These are phyloP conservation scores for Harpalus rufipes DNA, from an alignment of 2,888 invertebrate genomes.

Conservation along the genomic window DNA sequence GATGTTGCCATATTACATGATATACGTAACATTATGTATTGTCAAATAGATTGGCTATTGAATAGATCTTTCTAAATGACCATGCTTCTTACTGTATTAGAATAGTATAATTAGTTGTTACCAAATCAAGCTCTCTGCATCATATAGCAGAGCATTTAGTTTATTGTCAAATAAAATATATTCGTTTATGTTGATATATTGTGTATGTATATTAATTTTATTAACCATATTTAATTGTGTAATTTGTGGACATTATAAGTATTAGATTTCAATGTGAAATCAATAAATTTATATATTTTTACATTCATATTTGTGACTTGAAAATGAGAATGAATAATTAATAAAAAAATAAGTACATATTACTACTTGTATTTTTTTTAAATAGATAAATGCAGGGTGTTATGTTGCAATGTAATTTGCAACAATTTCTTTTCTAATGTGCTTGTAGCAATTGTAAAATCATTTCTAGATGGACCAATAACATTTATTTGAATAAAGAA, in stretches of 20 bases:
- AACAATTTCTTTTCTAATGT: no score
- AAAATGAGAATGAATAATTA: constrained; percentile 19
- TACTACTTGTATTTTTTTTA: neutral
- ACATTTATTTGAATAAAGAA: no score
- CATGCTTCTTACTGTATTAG: constrained; percentile 41
- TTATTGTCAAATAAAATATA: constrained; percentile 45
- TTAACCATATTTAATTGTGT: constrained; percentile 58
- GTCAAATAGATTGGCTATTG: constrained; percentile 43
- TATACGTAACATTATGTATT: constrained; percentile 50
- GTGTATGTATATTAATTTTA: constrained; percentile 57
- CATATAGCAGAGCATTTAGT: constrained; percentile 34
- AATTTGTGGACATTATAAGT: constrained; percentile 55
- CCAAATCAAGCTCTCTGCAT: constrained; percentile 25
- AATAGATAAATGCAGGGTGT: neutral
- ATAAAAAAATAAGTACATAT: neutral
- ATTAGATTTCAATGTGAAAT: constrained; percentile 64
- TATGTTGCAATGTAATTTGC: no score
- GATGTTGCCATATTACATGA: constrained; percentile 4
- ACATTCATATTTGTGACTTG: constrained; percentile 43
- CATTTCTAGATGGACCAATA: no score
- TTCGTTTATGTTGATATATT: constrained; percentile 43
- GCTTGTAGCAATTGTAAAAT: no score
- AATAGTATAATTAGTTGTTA: constrained; percentile 39
- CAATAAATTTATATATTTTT: constrained; percentile 63
- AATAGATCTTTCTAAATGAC: constrained; percentile 48